Evolutionary conservation across 2,113 vertebrate species (phyloP), one percentile per base, ranked within the genome.

Genomic region (Gambusia affinis): DNA sequence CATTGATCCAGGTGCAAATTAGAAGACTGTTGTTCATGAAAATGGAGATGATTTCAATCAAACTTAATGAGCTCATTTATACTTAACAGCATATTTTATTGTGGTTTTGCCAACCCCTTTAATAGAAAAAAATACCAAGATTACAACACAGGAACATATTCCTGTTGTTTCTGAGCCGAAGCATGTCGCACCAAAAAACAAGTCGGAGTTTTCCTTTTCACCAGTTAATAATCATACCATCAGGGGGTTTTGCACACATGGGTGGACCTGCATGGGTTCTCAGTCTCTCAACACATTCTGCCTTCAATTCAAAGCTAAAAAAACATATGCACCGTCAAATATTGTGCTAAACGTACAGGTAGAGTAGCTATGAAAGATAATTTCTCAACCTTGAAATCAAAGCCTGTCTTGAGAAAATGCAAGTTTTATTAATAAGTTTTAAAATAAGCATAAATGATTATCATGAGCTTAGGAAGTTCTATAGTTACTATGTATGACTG

Each of bases 371-470:
- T 66, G 35, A 69, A 63, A 80, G 72, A 60, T 42, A 78, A 64
- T 76, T 1, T 78, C 28, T 67, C 17, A 67, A 73, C n/a, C 35
- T 67, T 75, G 24, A 65, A 44, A 81, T 76, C 61, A 71, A 8
- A 75, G 19, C 65, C 64, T 60, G 30, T 69, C 22, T 79, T 28
- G n/a, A 44, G 29, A 71, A 79, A 66, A 69, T 42, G 29, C 47
- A 42, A 70, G 27, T 27, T 27, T 27, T 79, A 72, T 73, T 84
- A 82, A 62, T 54, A 80, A 78, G 72, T 74, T 71, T 83, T 82
- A 3, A 85, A 75, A 85, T 57, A 72, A 73, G 37, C 78, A 82
- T 85, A 44, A 90, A 87, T 88, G 76, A 88, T 88, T 83, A 51
- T 88, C 70, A 62, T 87, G 47, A 65, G 78, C 3, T 57, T 85